Conservation (phyloP, 2,797 vertebrate species). For the Macroramphosus scolopax region DNA sequence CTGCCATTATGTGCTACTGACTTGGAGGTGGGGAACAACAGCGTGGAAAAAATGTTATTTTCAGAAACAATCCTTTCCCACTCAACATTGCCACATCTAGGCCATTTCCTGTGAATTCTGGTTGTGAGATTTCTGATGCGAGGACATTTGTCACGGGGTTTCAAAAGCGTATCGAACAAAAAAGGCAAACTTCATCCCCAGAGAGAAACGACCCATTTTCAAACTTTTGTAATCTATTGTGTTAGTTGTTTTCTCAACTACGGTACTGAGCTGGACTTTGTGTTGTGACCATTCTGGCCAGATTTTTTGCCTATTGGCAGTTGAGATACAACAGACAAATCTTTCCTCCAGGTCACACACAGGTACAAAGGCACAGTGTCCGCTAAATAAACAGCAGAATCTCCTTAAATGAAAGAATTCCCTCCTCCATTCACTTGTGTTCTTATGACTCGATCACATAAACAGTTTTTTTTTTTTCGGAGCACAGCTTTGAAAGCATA, state of each 20-base stretch:
- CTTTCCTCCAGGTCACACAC: not conserved
- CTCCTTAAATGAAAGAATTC: no score
- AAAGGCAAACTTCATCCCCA: conserved; percentile 68
- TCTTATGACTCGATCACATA: no score
- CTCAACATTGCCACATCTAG: conserved; percentile 74
- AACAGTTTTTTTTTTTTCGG: no score
- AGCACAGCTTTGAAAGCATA: no score
- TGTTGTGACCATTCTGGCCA: no score
- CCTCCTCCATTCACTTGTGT: no score
- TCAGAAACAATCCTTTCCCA: conserved; percentile 77
- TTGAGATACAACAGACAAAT: not conserved
- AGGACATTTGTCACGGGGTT: conserved; percentile 81
- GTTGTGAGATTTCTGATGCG: conserved; percentile 82
- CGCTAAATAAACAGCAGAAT: no score
- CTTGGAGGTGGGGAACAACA: conserved; percentile 68
- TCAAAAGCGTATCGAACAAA: conserved; percentile 80
- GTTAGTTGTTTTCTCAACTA: no score
- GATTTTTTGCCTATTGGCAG: no score
- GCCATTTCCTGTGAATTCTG: conserved; percentile 82
- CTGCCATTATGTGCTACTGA: conserved; percentile 75
- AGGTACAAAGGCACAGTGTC: no score
- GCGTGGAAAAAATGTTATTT: conserved; percentile 79
- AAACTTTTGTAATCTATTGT: conserved; percentile 64
- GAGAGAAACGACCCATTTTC: conserved; percentile 58
- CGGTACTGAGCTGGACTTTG: no score